Percentiles rank a stretch among this genome's conserved stretches.
These are phyloP conservation scores for Matsumyia berberina DNA, from an alignment of 2,888 invertebrate genomes.

Conservation along the genomic window DNA sequence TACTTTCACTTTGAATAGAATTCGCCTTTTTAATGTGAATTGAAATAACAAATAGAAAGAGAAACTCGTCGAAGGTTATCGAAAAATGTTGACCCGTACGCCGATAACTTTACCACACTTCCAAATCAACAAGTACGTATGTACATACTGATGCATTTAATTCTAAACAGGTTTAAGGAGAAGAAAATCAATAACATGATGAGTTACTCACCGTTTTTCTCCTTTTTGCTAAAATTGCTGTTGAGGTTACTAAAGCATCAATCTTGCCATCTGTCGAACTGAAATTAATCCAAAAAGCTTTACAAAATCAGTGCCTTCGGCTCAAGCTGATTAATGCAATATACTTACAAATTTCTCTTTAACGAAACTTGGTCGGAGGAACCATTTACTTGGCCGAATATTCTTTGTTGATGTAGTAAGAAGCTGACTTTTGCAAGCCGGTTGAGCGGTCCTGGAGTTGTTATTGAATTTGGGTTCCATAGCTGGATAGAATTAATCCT, in stretches of 20 bases:
- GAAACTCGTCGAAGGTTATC: conserved; percentile 51
- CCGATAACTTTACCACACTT: not conserved
- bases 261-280: conserved; percentile 30
- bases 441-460: conserved; percentile 23
- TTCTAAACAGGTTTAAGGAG: not conserved
- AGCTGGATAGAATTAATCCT: not conserved
- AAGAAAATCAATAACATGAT: conserved; percentile 62
- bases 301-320: conserved; percentile 41
- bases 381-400: conserved; percentile 39
- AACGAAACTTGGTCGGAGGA: conserved; percentile 30
- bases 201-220: conserved; percentile 72
- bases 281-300: conserved; percentile 53
- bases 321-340: conserved; percentile 16
- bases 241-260: not conserved
- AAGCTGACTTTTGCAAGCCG: conserved; percentile 25
- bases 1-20: conserved; percentile 41
- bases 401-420: not conserved
- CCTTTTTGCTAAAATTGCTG: conserved; percentile 32
- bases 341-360: conserved; percentile 60
- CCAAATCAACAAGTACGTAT: conserved; percentile 39
- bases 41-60: not conserved
- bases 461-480: conserved; percentile 1
- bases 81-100: conserved; percentile 30
- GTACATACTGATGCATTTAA: not conserved
- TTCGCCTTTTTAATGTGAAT: not conserved